phyloP scores from a whole-genome alignment of 2,113 vertebrate genomes.

The Odontophorus gujanensis region DNA sequence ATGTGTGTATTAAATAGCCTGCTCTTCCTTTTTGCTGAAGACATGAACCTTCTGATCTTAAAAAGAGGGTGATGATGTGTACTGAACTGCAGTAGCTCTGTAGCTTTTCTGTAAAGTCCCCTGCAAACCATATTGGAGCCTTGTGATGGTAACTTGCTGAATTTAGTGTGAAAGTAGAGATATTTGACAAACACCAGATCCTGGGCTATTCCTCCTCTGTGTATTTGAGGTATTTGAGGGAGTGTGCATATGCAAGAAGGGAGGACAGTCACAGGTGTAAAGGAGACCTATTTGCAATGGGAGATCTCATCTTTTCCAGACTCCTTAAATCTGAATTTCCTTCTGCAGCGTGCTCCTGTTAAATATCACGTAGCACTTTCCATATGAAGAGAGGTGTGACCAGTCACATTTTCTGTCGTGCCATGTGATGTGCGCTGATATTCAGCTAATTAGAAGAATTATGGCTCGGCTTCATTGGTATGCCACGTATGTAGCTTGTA shows the following conservation, averaged over 20 bases:
- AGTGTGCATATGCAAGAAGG: neutral
- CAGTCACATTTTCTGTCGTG: neutral
- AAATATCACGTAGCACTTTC: neutral
- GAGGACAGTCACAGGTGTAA: neutral
- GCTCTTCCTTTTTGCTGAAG: slow-evolving; percentile 32
- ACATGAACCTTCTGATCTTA: slow-evolving; percentile 43
- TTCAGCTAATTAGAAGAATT: slow-evolving; percentile 64
- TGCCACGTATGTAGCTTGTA: slow-evolving; percentile 37
- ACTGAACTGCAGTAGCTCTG: neutral
- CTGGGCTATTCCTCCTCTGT: neutral
- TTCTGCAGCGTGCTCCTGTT: neutral
- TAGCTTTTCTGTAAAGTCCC: neutral
- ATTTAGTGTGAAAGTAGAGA: neutral
- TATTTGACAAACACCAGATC: neutral
- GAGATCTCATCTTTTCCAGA: neutral
- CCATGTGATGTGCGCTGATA: neutral
- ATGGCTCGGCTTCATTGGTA: slow-evolving; percentile 36
- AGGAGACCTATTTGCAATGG: neutral
- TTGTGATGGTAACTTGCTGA: neutral
- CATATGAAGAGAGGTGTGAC: neutral
- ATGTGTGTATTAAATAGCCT: slow-evolving; percentile 34
- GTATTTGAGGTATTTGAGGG: neutral
- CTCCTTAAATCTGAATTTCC: neutral
- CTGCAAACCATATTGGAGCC: neutral
- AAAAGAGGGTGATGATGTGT: neutral